A percentile compares a stretch with the other conserved stretches of the same genome.
phyloP scores from a whole-genome alignment of 2,888 invertebrate genomes.

The Pseudolycoriella hygida region DNA sequence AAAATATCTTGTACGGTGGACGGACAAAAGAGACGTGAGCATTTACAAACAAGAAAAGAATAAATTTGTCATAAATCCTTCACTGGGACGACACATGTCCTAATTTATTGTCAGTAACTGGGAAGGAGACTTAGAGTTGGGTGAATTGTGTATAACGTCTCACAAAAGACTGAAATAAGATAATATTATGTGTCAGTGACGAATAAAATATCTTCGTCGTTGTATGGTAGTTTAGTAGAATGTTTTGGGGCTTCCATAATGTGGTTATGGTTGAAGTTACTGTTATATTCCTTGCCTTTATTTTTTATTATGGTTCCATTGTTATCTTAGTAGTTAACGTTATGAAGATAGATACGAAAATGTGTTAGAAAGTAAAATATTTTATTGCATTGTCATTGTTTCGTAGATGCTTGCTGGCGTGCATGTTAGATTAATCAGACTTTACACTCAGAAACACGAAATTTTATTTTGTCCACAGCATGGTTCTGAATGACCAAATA shows the following conservation, averaged over 20 bases:
- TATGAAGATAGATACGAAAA: too few species aligned
- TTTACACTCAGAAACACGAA: too few species aligned
- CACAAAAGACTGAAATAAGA: constrained; percentile 1
- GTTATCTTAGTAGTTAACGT: too few species aligned
- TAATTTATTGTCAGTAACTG: constrained; percentile 11
- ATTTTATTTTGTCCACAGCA: too few species aligned
- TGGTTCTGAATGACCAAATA: too few species aligned
- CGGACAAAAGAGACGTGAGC: constrained; percentile 1
- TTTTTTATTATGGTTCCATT: too few species aligned
- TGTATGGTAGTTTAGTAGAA: background rate
- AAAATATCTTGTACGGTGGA: background rate
- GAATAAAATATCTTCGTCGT: constrained; percentile 1
- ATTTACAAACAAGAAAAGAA: constrained; percentile 10
- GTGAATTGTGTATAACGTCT: background rate
- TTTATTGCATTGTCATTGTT: too few species aligned
- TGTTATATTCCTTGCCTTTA: too few species aligned
- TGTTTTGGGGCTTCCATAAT: background rate
- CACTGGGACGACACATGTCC: constrained; percentile 13
- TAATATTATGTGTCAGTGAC: constrained; percentile 4
- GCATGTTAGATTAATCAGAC: too few species aligned
- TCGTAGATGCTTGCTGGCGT: too few species aligned
- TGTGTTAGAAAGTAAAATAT: too few species aligned
- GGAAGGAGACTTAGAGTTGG: background rate
- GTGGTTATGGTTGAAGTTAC: too few species aligned
- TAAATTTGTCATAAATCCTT: constrained; percentile 15